These are phyloP conservation scores for Phylloscopus collybita DNA, from an alignment of 2,797 vertebrate species.

Conservation along the genomic window DNA sequence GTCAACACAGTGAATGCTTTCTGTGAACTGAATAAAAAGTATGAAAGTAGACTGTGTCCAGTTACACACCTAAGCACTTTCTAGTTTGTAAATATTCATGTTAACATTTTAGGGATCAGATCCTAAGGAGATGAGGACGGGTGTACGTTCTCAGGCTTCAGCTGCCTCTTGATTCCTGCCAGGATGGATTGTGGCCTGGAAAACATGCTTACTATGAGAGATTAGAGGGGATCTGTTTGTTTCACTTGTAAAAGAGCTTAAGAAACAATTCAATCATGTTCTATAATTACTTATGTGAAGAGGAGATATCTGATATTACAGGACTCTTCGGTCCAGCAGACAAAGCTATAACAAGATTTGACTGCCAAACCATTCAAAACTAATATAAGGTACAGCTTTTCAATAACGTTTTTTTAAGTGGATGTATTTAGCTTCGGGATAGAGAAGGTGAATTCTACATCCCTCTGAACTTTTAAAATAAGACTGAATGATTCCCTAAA, in stretches of 20 bases:
- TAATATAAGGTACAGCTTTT: neutral
- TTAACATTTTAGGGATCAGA: neutral
- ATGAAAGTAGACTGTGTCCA: neutral
- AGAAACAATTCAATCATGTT: slow-evolving; percentile 55
- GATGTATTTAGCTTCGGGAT: neutral
- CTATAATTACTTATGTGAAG: slow-evolving; percentile 14
- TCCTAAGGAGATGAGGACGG: neutral
- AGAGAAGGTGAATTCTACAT: neutral
- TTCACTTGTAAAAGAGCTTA: slow-evolving; percentile 47
- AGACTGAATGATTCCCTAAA: neutral
- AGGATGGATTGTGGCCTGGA: slow-evolving; percentile 4
- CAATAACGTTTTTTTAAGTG: neutral
- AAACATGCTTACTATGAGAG: slow-evolving; percentile 44
- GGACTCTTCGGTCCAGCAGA: neutral
- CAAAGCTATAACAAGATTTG: neutral
- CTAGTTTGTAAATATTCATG: neutral
- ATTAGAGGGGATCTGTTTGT: slow-evolving; percentile 39
- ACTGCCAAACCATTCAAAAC: neutral
- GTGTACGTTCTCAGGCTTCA: neutral
- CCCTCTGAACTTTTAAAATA: neutral
- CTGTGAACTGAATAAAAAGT: neutral
- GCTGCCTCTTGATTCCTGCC: neutral
- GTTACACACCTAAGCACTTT: neutral
- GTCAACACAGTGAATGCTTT: neutral
- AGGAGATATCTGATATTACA: slow-evolving; percentile 19